Base-by-base conservation (phyloP, 2,797 vertebrate genomes). In the Cossypha polioptera region DNA sequence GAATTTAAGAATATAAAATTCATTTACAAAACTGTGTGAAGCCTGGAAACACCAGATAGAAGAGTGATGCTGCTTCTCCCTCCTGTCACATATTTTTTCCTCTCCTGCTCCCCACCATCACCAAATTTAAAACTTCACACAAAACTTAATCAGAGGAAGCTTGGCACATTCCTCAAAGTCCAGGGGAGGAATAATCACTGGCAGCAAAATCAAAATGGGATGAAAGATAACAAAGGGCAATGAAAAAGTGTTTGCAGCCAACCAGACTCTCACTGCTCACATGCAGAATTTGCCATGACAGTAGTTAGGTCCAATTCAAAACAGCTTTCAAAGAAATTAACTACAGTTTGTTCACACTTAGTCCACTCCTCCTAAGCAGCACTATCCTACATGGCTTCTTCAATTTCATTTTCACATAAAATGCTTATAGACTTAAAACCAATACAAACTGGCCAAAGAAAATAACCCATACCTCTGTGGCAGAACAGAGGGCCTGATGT, bases 141-240 rank as follows among this genome's bases (percentile, higher is more conserved):
- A 77, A 77, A 73, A 28, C 11, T 17, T 3, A 2, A 28, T 25
- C 42, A 86, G 61, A 68, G 55, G 40, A 87, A 85, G 71, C 15
- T 36, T 57, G 40, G 50, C 42, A 77, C n/a, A 42, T 79, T 65
- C 45, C 35, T 83, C 62, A 76, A 87, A 77, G 83, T 35, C 58
- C 29, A 53, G 14, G 6, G 3, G 29, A 82, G 11, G 24, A 78
- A 88, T 31, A 88, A 78, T 33, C 29, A 78, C 9, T 81, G 65
- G 67, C 62, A 85, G 55, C 24, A 59, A 80, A 92, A 91, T 43
- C 65, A 90, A 88, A 91, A 74, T 18, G 29, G 42, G 24, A 67
- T 61, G 72, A 74, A 59, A 84, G 51, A 13, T 16, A 74, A 88
- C 33, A 87, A 43, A 5, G 14, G 74, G 40, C 14, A 75, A 40